Conservation (phyloP, 2,888 invertebrate species). For the Caenorhabditis imperialis region DNA sequence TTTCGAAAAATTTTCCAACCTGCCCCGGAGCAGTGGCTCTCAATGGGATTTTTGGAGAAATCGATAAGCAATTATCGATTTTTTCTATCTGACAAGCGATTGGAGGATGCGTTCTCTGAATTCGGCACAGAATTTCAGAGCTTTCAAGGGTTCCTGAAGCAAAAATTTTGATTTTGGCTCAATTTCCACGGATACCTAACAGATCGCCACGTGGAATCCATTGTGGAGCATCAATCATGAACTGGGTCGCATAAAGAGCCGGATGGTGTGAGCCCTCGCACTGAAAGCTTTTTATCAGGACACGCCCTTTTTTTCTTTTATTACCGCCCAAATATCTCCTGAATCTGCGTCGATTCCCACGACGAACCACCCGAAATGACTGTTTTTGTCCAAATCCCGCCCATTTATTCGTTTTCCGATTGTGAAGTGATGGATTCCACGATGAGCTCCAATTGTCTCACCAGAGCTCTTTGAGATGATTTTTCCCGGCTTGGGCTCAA, state of each 20-base stretch:
- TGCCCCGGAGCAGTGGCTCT: slow-evolving; percentile 73
- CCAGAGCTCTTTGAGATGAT: slow-evolving; percentile 89
- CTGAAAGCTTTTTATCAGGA: too few relatives aligned
- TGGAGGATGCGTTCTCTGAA: slow-evolving; percentile 70
- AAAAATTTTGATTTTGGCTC: not conserved
- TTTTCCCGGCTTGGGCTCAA: slow-evolving; percentile 85
- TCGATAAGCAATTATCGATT: slow-evolving; percentile 23
- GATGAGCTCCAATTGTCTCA: slow-evolving; percentile 86
- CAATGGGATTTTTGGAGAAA: slow-evolving; percentile 64
- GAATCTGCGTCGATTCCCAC: slow-evolving; percentile 84
- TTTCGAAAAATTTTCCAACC: slow-evolving; percentile 49
- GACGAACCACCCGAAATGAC: slow-evolving; percentile 84
- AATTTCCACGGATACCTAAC: not conserved
- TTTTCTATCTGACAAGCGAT: slow-evolving; percentile 54
- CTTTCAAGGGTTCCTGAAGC: not conserved
- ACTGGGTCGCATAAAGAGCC: slow-evolving; percentile 63
- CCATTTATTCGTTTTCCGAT: slow-evolving; percentile 88
- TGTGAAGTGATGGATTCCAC: slow-evolving; percentile 90
- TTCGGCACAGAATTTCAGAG: slow-evolving; percentile 52
- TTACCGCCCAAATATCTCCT: slow-evolving; percentile 87
- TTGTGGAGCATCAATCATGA: slow-evolving; percentile 59
- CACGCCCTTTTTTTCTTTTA: not conserved
- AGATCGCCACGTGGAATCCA: slow-evolving; percentile 60
- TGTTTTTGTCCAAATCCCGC: slow-evolving; percentile 82
- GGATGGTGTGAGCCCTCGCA: slow-evolving; percentile 69